Conservation (phyloP, 2,888 invertebrate genomes). For the Micoletzkya japonica region DNA sequence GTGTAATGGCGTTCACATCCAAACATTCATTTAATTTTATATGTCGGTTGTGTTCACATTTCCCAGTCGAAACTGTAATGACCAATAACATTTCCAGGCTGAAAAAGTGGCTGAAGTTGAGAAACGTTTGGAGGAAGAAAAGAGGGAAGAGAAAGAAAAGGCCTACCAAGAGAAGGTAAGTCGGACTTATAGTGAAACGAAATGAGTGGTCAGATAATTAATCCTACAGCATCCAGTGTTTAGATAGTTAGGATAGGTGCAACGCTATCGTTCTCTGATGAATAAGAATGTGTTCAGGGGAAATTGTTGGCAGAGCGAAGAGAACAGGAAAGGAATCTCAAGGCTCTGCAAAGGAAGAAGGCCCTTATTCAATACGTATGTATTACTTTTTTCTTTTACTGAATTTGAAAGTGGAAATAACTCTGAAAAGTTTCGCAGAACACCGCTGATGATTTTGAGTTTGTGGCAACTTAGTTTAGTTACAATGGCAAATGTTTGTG, state of each 20-base stretch:
- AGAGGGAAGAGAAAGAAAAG: slow-evolving; percentile 82
- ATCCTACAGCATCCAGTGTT: not conserved
- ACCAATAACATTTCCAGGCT: slow-evolving; percentile 69
- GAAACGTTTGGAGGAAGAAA: slow-evolving; percentile 88
- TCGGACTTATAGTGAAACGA: not conserved
- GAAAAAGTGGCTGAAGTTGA: slow-evolving; percentile 86
- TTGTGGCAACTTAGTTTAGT: too few species aligned
- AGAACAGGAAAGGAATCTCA: slow-evolving; percentile 84
- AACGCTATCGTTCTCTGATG: too few species aligned
- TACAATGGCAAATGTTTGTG: too few species aligned
- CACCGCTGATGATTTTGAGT: slow-evolving; percentile 16
- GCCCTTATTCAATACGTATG: slow-evolving; percentile 58
- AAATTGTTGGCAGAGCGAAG: slow-evolving; percentile 83
- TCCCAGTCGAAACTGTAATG: not conserved
- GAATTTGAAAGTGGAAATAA: too few species aligned
- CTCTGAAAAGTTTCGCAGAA: too few species aligned
- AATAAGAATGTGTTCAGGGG: slow-evolving; percentile 38
- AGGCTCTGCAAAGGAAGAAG: slow-evolving; percentile 82
- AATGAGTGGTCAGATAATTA: not conserved
- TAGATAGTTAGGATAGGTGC: not conserved
- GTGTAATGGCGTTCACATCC: not conserved
- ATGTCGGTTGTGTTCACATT: not conserved
- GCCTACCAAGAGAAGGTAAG: slow-evolving; percentile 64
- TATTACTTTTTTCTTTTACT: slow-evolving; percentile 8
- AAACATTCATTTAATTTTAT: not conserved